A percentile compares a stretch with the other conserved stretches of the same genome.
These are phyloP conservation scores for Tipula vernalis DNA, from an alignment of 2,888 invertebrate genomes.

Conservation along the genomic window DNA sequence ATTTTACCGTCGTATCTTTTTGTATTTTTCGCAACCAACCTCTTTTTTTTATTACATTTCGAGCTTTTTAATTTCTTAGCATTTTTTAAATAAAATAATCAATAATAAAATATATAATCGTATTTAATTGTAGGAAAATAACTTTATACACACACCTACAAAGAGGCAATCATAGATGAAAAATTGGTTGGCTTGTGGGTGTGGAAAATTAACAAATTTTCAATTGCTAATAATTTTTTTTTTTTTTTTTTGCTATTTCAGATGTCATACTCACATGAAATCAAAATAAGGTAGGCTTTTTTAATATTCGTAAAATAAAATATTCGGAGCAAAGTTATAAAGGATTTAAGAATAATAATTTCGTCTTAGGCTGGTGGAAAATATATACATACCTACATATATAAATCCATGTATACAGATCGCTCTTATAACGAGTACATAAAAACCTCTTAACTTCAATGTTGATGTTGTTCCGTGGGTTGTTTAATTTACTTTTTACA, in stretches of 20 bases:
- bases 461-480: not conserved
- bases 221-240: not conserved
- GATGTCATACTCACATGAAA: not conserved
- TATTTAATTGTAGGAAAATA: not conserved
- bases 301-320: not conserved
- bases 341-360: not conserved
- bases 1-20: not conserved
- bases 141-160: not conserved
- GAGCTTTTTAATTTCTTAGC: not conserved
- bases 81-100: not conserved
- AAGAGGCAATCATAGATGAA: not conserved
- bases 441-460: not conserved
- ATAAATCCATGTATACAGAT: too few relatives aligned
- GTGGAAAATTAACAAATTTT: not conserved
- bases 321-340: not conserved
- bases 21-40: not conserved
- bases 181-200: not conserved
- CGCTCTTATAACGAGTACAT: too few relatives aligned
- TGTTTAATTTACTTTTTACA: not conserved
- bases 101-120: not conserved
- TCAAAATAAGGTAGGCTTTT: not conserved
- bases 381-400: too few relatives aligned
- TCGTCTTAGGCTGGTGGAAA: too few relatives aligned
- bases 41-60: not conserved
- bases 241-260: not conserved